Base-by-base conservation (phyloP, 1,140 invertebrate genomes). In the Heliconius nattereri region DNA sequence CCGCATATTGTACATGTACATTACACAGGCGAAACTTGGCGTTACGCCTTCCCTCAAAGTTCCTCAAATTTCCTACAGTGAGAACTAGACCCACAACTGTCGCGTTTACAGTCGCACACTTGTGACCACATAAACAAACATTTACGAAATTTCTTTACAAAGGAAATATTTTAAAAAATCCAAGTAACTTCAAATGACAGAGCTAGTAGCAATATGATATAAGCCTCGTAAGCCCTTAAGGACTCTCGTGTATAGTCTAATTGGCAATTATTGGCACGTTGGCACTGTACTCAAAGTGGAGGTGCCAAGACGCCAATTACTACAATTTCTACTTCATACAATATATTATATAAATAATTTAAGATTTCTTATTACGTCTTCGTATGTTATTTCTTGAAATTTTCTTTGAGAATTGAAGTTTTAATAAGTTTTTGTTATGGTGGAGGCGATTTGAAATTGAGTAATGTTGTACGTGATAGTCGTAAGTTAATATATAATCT, bases 221-320 rank as follows among this genome's bases (percentile, higher is more conserved):
- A n/a, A 72, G 20, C 32, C 23, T 72, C 7, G 71, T 72, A 72
- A 72, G 32, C 71, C 71, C 71, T 72, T 72, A 72, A 72, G n/a
- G 71, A 72, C 71, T 72, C 71, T 72, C 71, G 71, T 37, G 71
- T 72, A 72, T 72, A 72, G 32, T 40, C 71, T 76, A 76, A 76
- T 76, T 71, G 75, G 66, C 60, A 76, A 72, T 72, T 72, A 72
- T 71, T 71, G 75, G 37, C 75, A 76, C 37, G 60, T 76, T 76
- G 75, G 75, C 75, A 71, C 75, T 71, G 23, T n/a, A 40, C 16
- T 20, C 75, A 26, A 29, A 29, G 60, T 66, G 6, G n/a, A 40
- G n/a, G 57, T 76, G 75, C 75, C 75, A 76, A 75, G 54, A 57
- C 32, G 54, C 26, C 74, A 75, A 76, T 76, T 40, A 76, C 66